Conservation (phyloP, 1,140 invertebrate species). For the Adelges cooleyi region DNA sequence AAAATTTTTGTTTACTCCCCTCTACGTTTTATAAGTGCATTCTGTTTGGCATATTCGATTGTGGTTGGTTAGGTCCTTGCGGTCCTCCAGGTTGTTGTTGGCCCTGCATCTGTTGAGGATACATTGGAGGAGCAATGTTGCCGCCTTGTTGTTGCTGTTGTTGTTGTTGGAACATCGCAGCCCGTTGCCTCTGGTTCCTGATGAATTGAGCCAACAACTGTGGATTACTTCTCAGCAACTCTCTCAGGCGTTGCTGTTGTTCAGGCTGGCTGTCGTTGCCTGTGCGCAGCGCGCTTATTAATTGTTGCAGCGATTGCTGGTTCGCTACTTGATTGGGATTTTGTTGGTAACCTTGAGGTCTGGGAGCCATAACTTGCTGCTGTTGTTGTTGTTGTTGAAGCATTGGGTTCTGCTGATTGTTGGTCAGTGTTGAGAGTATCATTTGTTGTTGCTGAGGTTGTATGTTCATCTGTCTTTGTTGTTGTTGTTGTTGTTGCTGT, state of each 20-base stretch:
- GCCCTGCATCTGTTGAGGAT: conserved; percentile 37
- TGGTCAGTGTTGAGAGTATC: too few species aligned
- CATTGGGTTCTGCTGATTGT: conserved; percentile 33
- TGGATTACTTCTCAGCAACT: conserved; percentile 88
- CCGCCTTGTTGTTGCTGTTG: conserved; percentile 38
- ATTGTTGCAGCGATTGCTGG: conserved; percentile 73
- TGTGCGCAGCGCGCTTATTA: conserved; percentile 78
- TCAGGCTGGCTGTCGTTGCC: conserved; percentile 65
- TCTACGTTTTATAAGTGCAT: conserved; percentile 12
- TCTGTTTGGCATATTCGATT: conserved; percentile 26
- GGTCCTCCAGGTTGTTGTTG: conserved; percentile 37
- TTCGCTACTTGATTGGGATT: conserved; percentile 35
- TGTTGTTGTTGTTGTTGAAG: conserved; percentile 35
- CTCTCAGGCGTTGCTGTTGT: conserved; percentile 83
- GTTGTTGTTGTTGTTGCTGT: conserved; percentile 38
- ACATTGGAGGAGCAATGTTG: conserved; percentile 38
- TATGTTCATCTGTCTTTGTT: conserved; percentile 12
- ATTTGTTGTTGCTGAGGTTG: conserved; percentile 16
- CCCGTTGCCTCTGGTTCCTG: conserved; percentile 49
- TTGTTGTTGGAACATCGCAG: conserved; percentile 12
- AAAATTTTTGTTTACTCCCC: not conserved
- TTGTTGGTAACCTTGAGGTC: conserved; percentile 9
- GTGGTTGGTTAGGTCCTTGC: conserved; percentile 37
- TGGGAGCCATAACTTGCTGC: conserved; percentile 36
- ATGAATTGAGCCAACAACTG: conserved; percentile 94